These are phyloP conservation scores for Caenorhabditis japonica DNA, from an alignment of 2,888 invertebrate genomes.

Conservation along the genomic window DNA sequence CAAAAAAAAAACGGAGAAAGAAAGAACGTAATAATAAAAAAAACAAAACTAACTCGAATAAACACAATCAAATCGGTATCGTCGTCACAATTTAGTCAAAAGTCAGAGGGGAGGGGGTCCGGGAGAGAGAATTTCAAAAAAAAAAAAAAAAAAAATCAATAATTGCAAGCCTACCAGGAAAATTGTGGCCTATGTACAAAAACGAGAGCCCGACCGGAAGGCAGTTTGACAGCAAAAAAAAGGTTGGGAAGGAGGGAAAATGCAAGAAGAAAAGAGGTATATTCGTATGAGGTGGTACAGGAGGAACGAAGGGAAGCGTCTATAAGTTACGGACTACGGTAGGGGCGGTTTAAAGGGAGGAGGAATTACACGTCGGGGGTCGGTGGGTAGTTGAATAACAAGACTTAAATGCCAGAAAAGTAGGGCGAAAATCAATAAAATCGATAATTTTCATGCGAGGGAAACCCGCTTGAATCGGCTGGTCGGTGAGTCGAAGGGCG, in stretches of 20 bases:
- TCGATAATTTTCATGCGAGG: constrained; percentile 55
- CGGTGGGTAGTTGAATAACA: too few relatives aligned
- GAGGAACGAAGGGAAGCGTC: constrained; percentile 11
- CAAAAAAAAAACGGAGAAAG: too few relatives aligned
- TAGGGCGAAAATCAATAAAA: too few relatives aligned
- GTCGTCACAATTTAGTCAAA: too few relatives aligned
- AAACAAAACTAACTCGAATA: too few relatives aligned
- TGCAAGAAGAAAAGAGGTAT: constrained; percentile 24
- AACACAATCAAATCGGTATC: too few relatives aligned
- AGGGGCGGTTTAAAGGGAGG: constrained; percentile 2
- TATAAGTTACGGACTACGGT: constrained; percentile 36
- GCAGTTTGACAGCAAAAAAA: constrained; percentile 30
- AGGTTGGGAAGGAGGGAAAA: background rate
- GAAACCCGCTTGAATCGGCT: constrained; percentile 65
- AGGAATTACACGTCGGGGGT: constrained; percentile 43
- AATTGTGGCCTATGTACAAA: constrained; percentile 50
- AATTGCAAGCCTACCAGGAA: constrained; percentile 40
- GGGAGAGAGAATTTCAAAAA: too few relatives aligned
- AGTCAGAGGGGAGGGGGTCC: too few relatives aligned
- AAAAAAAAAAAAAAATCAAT: too few relatives aligned
- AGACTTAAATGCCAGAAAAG: constrained; percentile 30
- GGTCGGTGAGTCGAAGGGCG: constrained; percentile 51
- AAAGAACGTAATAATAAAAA: too few relatives aligned
- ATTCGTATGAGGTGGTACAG: constrained; percentile 35
- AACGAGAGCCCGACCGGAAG: constrained; percentile 37